Evolutionary conservation across 2,797 vertebrate genomes (phyloP).

Genomic region (Chelon labrosus): DNA sequence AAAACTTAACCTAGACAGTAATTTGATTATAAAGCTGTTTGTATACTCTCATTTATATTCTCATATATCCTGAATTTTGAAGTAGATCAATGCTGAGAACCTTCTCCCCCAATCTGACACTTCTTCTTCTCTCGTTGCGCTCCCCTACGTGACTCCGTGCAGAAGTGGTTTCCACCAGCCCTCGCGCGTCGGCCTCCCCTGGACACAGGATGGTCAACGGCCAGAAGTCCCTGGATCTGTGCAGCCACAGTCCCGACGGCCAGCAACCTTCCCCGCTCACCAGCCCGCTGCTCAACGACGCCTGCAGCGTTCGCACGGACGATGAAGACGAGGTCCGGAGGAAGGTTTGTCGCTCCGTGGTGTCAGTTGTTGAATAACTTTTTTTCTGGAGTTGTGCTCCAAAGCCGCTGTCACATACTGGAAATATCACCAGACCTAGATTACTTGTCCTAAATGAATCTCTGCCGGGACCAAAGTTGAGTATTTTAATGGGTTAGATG

Average conservation of each 20-base stretch:
- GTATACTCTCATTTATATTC: too few species aligned
- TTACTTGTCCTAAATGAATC: conserved; percentile 66
- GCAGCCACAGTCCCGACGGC: conserved; percentile 89
- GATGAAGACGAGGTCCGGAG: conserved; percentile 94
- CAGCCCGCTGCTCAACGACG: conserved; percentile 93
- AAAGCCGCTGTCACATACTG: conserved; percentile 23
- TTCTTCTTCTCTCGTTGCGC: conserved; percentile 18
- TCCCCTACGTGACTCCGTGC: conserved; percentile 18
- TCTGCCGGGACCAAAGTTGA: conserved; percentile 38
- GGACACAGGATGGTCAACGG: conserved; percentile 88
- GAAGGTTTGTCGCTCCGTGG: conserved; percentile 84
- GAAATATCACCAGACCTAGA: conserved; percentile 70
- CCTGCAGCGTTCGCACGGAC: conserved; percentile 89
- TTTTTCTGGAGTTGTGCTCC: not conserved
- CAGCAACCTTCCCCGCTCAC: conserved; percentile 92
- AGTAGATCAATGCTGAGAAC: too few species aligned
- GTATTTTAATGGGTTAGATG: conserved; percentile 48
- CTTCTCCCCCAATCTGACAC: not conserved
- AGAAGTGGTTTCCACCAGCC: conserved; percentile 90
- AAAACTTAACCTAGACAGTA: too few species aligned
- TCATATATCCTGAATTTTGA: too few species aligned
- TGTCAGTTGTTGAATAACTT: not conserved
- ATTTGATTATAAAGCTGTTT: too few species aligned
- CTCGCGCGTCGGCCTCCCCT: conserved; percentile 90
- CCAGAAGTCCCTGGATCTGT: conserved; percentile 88